phyloP scores from a whole-genome alignment of 1,140 invertebrate genomes.

The Drosophila ambigua region DNA sequence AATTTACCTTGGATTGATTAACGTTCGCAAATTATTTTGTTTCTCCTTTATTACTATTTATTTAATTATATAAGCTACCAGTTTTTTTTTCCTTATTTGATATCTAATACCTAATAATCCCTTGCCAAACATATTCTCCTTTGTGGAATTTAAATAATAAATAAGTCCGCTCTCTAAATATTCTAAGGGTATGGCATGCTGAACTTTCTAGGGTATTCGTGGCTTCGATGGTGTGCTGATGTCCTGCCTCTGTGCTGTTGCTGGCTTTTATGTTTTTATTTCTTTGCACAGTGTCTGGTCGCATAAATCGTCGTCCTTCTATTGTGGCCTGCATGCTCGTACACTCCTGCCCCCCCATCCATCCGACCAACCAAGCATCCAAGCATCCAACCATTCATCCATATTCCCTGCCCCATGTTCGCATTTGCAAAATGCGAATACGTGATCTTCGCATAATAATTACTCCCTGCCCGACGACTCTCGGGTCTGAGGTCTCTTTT shows the following conservation, averaged over 20 bases:
- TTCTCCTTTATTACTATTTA: no score
- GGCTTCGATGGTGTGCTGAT: not conserved
- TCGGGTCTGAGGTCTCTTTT: conserved; percentile 29
- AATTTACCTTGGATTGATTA: no score
- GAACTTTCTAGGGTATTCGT: no score
- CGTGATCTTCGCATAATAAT: conserved; percentile 80
- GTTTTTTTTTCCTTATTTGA: no score
- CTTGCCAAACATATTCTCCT: no score
- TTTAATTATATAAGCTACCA: no score
- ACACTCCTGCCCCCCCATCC: not conserved
- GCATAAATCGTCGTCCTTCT: conserved; percentile 77
- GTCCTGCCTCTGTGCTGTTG: not conserved
- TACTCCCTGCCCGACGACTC: conserved; percentile 47
- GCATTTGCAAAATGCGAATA: conserved; percentile 76
- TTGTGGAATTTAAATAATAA: no score
- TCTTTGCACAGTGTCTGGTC: conserved; percentile 22
- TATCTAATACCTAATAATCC: no score
- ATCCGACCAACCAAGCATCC: not conserved
- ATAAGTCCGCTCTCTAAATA: no score
- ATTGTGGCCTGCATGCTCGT: conserved; percentile 47
- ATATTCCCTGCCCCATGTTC: conserved; percentile 7
- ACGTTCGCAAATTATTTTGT: no score
- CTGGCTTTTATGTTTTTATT: conserved; percentile 37
- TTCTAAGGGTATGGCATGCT: no score
- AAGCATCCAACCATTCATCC: conserved; percentile 2